phyloP scores from a whole-genome alignment of 2,797 vertebrate genomes.

The Tarsius wallacei region DNA sequence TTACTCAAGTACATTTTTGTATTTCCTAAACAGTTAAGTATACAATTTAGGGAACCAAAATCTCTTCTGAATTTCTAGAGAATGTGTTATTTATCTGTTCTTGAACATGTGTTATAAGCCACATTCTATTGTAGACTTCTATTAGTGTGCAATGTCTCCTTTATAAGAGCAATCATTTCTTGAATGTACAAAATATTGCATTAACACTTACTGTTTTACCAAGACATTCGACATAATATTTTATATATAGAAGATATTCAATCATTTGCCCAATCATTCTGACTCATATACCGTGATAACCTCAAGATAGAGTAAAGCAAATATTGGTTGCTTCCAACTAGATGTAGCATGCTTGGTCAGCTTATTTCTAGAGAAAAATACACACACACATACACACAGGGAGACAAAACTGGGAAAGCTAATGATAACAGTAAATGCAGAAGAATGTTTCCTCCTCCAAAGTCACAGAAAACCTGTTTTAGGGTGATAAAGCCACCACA shows the following conservation, averaged over 20 bases:
- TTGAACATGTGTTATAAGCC: too few species aligned
- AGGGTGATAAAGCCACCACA: slow-evolving; percentile 28
- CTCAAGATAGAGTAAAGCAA: neutral
- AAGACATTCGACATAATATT: neutral
- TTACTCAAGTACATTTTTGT: neutral
- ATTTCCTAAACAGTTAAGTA: neutral
- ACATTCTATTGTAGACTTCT: neutral
- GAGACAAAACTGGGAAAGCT: neutral
- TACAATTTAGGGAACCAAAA: neutral
- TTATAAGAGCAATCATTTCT: too few species aligned
- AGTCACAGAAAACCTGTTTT: slow-evolving; percentile 47
- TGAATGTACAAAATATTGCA: neutral
- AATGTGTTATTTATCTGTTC: neutral
- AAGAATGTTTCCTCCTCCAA: neutral
- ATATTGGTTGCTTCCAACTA: neutral
- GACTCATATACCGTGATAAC: neutral
- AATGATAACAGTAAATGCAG: neutral
- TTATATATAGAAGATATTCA: neutral
- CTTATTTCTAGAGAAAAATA: neutral
- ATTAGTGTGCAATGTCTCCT: neutral
- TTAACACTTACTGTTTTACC: neutral
- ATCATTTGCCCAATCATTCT: neutral
- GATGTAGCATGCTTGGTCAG: neutral
- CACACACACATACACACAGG: neutral
- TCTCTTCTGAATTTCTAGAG: neutral